Percentiles rank a stretch among this genome's conserved stretches.
phyloP scores from a whole-genome alignment of 2,113 vertebrate genomes.

The Gobiocypris rarus region DNA sequence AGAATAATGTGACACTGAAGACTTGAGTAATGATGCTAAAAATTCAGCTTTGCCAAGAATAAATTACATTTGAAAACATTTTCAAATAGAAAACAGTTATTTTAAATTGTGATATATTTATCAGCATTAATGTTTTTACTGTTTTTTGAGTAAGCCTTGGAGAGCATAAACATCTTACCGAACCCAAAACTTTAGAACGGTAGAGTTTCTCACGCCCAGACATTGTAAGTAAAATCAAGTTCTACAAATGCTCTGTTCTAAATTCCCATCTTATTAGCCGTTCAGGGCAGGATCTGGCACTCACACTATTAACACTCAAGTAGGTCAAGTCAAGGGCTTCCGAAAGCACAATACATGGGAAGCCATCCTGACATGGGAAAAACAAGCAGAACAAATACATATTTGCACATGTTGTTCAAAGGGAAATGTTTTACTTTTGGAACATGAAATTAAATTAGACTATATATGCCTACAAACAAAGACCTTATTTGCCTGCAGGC shows the following conservation, averaged over 20 bases:
- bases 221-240: not conserved
- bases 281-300: not conserved
- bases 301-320: not conserved
- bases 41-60: too few relatives aligned
- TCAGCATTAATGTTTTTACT: not conserved
- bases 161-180: not conserved
- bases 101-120: not conserved
- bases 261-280: constrained; percentile 17
- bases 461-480: not conserved
- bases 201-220: not conserved
- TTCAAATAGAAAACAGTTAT: not conserved
- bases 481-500: not conserved
- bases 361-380: not conserved
- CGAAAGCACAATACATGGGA: not conserved
- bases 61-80: too few relatives aligned
- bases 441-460: not conserved
- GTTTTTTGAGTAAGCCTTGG: not conserved
- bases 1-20: not conserved
- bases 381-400: not conserved
- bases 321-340: constrained; percentile 26
- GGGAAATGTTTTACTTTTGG: not conserved
- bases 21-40: not conserved
- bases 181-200: not conserved
- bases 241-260: not conserved
- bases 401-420: not conserved